Conservation (phyloP, 2,113 vertebrate species). For the Ia io region DNA sequence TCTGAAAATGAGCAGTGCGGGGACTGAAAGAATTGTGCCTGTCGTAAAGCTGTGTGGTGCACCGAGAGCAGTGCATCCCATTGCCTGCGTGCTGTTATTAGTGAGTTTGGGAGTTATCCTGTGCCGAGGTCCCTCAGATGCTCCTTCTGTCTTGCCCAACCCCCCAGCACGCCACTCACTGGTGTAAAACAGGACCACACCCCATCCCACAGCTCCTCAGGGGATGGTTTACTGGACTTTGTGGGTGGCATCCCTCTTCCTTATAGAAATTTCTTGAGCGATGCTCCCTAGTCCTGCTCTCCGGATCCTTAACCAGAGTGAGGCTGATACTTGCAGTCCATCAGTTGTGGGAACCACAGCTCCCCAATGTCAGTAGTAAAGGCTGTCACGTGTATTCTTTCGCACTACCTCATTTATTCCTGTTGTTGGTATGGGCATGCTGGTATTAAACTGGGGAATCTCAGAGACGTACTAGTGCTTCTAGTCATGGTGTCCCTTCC, state of each 20-base stretch:
- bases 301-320: neutral
- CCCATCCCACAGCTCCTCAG: fast-evolving
- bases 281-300: neutral
- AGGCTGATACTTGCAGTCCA: neutral
- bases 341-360: neutral
- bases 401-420: neutral
- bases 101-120: neutral
- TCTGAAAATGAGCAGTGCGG: neutral
- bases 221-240: neutral
- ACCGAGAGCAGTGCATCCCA: fast-evolving
- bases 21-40: neutral
- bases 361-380: neutral
- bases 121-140: neutral
- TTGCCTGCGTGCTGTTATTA: fast-evolving
- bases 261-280: neutral
- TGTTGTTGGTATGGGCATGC: no score
- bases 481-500: neutral
- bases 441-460: neutral
- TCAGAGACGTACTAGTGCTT: neutral
- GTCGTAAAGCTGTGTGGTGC: neutral
- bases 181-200: neutral
- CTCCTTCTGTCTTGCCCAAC: no score
- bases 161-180: fast-evolving
- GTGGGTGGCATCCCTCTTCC: neutral
- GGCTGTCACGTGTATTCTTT: neutral